Evolutionary conservation across 2,797 vertebrate genomes (phyloP).

Genomic region (Fundulus diaphanus): DNA sequence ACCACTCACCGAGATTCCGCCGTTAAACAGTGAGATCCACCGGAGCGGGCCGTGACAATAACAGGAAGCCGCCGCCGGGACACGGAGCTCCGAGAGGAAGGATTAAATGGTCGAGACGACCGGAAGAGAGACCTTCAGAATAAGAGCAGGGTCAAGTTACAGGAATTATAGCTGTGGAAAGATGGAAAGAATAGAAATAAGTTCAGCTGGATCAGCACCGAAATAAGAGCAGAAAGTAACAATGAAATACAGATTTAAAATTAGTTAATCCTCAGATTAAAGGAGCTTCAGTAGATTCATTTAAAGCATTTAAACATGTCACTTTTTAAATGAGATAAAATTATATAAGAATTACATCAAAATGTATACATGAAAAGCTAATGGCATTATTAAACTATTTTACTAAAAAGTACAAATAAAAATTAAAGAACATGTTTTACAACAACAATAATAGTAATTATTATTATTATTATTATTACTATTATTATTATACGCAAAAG

Average conservation of each 20-base stretch:
- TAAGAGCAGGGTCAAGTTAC: constrained; percentile 32
- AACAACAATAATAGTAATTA: too few species aligned
- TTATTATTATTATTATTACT: background rate
- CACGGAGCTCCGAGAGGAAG: constrained; percentile 81
- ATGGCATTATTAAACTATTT: background rate
- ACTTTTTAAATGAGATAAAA: too few species aligned
- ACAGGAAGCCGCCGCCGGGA: constrained; percentile 77
- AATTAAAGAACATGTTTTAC: background rate
- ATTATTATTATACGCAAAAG: too few species aligned
- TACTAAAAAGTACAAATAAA: background rate
- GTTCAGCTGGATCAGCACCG: too few species aligned
- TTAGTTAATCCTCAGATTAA: background rate
- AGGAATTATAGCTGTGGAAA: background rate
- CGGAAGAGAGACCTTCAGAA: constrained; percentile 58
- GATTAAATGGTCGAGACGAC: constrained; percentile 75
- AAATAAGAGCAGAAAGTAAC: background rate
- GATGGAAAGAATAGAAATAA: background rate
- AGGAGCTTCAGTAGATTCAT: too few species aligned
- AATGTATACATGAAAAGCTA: background rate
- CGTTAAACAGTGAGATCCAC: constrained; percentile 38
- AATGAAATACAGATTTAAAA: background rate
- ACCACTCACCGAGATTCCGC: constrained; percentile 60
- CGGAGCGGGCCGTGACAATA: constrained; percentile 73
- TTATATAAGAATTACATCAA: background rate
- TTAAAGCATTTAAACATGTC: too few species aligned